Conservation (phyloP, 1,140 invertebrate species). For the Drosophila pseudoobscura region DNA sequence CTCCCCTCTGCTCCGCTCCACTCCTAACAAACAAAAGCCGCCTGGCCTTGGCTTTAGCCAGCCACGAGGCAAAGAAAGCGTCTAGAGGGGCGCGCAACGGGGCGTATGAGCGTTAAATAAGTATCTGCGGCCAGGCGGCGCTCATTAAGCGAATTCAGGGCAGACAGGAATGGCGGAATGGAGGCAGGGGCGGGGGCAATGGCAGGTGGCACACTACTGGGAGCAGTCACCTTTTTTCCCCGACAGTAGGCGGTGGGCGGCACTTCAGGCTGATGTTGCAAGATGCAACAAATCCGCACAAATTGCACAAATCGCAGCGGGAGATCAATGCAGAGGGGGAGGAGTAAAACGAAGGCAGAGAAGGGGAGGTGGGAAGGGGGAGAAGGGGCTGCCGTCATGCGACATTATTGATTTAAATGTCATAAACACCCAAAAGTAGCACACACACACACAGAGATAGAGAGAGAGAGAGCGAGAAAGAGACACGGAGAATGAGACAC, state of each 20-base stretch:
- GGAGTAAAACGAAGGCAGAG: not conserved
- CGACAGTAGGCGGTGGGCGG: constrained; percentile 46
- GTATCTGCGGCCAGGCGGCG: constrained; percentile 57
- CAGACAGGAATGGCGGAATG: constrained; percentile 10
- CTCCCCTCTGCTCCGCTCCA: not conserved
- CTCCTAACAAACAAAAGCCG: constrained; percentile 53
- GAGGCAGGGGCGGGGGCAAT: not conserved
- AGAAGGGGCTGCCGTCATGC: constrained; percentile 28
- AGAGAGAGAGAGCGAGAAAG: not conserved
- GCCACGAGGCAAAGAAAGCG: constrained; percentile 1
- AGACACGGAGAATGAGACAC: constrained; percentile 1
- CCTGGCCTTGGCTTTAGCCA: constrained; percentile 16
- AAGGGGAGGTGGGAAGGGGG: not conserved
- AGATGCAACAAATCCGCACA: constrained; percentile 65
- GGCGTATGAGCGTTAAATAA: constrained; percentile 78
- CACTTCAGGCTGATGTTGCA: constrained; percentile 48
- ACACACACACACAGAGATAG: constrained; percentile 25
- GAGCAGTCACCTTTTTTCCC: constrained; percentile 47
- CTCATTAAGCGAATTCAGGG: constrained; percentile 79
- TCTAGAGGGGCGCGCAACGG: constrained; percentile 40
- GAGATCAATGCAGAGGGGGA: not conserved
- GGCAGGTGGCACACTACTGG: not conserved
- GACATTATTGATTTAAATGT: constrained; percentile 81
- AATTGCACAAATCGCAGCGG: constrained; percentile 53
- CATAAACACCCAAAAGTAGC: constrained; percentile 75